Conservation (phyloP, 2,113 vertebrate genomes). For the Eulemur rufifrons region DNA sequence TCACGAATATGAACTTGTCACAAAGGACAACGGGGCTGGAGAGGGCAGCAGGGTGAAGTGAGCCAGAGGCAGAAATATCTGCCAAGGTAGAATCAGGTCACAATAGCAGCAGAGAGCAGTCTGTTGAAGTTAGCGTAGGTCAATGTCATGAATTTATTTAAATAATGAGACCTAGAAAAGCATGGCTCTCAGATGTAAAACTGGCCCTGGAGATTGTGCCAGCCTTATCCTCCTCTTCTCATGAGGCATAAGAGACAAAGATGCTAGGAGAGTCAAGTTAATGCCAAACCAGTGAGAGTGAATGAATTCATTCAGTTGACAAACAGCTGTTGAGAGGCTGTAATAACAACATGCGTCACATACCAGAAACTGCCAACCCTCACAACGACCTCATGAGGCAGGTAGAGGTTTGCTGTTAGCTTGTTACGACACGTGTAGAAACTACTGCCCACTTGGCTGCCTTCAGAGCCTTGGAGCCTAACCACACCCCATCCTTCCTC, state of each 20-base stretch:
- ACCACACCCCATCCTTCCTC: too few species aligned
- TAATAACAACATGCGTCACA: background rate
- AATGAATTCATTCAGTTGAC: background rate
- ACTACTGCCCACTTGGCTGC: background rate
- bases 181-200: accelerated
- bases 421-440: background rate
- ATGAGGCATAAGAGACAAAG: background rate
- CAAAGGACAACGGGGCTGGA: background rate
- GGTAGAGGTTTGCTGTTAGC: background rate
- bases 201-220: background rate
- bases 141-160: background rate
- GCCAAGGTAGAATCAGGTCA: background rate
- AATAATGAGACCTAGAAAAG: background rate
- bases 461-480: background rate
- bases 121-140: background rate
- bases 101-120: background rate
- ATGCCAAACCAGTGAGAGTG: background rate
- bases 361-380: background rate
- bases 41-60: background rate
- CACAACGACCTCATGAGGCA: accelerated
- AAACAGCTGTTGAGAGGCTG: background rate
- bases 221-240: background rate
- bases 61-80: background rate
- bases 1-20: background rate
- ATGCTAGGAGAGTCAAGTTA: background rate